Percentiles rank a stretch among this genome's conserved stretches.
Conservation (phyloP, 1,140 invertebrate genomes). For the Drosophila lacteicornis region DNA sequence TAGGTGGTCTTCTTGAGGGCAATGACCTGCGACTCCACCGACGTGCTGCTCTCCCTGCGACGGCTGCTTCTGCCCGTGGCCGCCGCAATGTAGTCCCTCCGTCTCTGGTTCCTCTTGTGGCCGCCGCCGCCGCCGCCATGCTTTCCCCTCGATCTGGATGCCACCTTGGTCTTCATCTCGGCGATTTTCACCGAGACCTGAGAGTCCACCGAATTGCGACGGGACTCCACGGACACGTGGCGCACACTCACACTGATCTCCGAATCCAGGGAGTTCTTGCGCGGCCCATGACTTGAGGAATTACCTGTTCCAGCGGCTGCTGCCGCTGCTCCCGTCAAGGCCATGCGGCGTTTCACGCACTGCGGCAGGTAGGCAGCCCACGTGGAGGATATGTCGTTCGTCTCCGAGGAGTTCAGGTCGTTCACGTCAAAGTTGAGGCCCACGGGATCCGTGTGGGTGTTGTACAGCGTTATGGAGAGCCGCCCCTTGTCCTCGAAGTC, state of each 20-base stretch:
- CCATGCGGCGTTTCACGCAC: conserved; percentile 92
- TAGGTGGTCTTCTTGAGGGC: conserved; percentile 83
- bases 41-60: conserved; percentile 90
- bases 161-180: conserved; percentile 91
- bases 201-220: conserved; percentile 93
- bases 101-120: conserved; percentile 82
- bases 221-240: conserved; percentile 92
- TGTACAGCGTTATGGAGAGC: conserved; percentile 94
- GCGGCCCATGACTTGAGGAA: conserved; percentile 86
- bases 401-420: conserved; percentile 90
- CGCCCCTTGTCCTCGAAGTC: conserved; percentile 92
- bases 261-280: conserved; percentile 89
- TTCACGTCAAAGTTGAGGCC: conserved; percentile 92
- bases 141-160: conserved; percentile 85
- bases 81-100: conserved; percentile 84
- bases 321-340: conserved; percentile 87
- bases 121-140: conserved; percentile 77
- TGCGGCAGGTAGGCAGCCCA: conserved; percentile 95
- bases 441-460: conserved; percentile 94
- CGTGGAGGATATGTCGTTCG: conserved; percentile 91
- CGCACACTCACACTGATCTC: conserved; percentile 92
- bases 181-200: conserved; percentile 92
- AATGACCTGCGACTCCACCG: conserved; percentile 90
- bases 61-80: conserved; percentile 82
- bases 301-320: conserved; percentile 86